Evolutionary conservation across 2,797 vertebrate species (phyloP).

Genomic region (Falco concolor): DNA sequence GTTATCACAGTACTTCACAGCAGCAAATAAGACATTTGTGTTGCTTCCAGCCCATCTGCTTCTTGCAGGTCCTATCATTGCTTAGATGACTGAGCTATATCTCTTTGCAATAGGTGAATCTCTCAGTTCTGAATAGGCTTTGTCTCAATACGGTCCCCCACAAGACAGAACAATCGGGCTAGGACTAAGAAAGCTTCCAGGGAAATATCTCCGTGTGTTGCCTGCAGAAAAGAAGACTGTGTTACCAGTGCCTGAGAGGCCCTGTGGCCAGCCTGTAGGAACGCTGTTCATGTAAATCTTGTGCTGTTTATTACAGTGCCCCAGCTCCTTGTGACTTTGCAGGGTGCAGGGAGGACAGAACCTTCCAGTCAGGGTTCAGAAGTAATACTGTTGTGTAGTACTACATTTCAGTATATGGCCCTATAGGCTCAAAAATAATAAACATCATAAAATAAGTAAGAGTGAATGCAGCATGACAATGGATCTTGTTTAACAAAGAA

Average conservation of each 20-base stretch:
- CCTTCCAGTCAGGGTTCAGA: neutral
- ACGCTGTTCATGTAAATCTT: neutral
- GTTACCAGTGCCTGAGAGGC: neutral
- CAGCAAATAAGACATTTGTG: neutral
- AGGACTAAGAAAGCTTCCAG: neutral
- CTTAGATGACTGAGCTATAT: neutral
- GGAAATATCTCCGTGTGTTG: neutral
- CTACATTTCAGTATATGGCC: neutral
- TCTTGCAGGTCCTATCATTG: neutral
- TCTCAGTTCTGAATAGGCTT: neutral
- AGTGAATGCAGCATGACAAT: neutral
- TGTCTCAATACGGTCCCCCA: neutral
- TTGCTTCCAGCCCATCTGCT: neutral
- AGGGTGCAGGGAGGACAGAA: neutral
- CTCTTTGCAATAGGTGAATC: neutral
- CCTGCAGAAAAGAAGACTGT: neutral
- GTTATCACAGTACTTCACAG: neutral
- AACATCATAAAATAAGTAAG: neutral
- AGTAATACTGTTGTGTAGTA: neutral
- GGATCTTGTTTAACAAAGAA: neutral
- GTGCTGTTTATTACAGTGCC: neutral
- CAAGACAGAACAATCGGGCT: neutral
- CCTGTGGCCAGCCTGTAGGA: neutral
- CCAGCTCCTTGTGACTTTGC: neutral
- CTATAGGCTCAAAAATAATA: neutral